Conservation (phyloP, 2,113 vertebrate species). For the Xenopus tropicalis region DNA sequence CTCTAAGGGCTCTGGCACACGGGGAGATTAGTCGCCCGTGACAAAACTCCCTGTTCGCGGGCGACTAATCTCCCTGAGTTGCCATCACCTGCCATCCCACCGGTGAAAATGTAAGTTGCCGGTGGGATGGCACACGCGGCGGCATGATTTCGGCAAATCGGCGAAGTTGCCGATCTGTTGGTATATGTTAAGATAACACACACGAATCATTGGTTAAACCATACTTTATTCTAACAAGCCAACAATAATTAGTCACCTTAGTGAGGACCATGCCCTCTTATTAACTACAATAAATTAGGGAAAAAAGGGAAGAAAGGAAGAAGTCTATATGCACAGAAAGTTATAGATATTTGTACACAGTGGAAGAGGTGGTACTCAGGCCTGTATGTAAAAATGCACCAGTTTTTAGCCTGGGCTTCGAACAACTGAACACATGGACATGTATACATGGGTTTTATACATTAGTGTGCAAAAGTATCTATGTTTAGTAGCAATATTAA, state of each 20-base stretch:
- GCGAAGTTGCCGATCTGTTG: no score
- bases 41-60: no score
- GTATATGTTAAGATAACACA: neutral
- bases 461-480: no score
- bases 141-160: no score
- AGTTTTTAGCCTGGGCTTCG: neutral
- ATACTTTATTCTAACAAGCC: conserved; percentile 38
- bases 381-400: neutral
- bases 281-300: conserved; percentile 39
- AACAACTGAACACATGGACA: neutral
- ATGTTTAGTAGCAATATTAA: no score
- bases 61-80: no score
- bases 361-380: neutral
- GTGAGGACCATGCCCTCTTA: neutral
- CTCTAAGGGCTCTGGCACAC: no score
- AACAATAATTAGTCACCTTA: conserved; percentile 40
- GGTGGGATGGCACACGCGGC: no score
- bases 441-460: no score
- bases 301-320: neutral
- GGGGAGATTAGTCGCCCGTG: no score
- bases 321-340: conserved; percentile 2
- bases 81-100: no score
- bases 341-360: neutral
- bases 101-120: no score
- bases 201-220: conserved; percentile 11